phyloP scores from a whole-genome alignment of 1,140 invertebrate genomes.

The Zaprionus nigranus region DNA sequence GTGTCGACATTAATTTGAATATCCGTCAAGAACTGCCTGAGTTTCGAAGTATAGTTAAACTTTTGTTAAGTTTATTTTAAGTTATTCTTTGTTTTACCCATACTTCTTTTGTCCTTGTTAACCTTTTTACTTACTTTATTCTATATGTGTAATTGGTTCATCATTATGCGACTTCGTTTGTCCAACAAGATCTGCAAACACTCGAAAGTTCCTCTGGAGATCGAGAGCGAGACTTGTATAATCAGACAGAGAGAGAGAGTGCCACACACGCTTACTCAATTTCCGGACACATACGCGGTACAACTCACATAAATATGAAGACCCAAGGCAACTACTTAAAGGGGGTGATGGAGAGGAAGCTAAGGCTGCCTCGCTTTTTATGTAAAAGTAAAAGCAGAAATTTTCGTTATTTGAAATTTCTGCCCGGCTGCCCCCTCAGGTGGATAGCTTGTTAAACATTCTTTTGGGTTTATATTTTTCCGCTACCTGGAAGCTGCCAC shows the following conservation, averaged over 20 bases:
- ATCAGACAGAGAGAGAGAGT: slow-evolving; percentile 47
- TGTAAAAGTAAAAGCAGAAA: slow-evolving; percentile 72
- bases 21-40: not conserved
- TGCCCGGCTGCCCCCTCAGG: slow-evolving; percentile 63
- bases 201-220: slow-evolving; percentile 24
- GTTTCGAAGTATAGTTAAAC: not conserved
- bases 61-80: not conserved
- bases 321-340: not conserved
- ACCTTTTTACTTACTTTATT: slow-evolving; percentile 9
- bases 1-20: slow-evolving; percentile 20
- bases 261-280: not conserved
- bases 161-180: slow-evolving; percentile 18
- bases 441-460: slow-evolving; percentile 82
- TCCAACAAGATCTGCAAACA: slow-evolving; percentile 27
- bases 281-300: slow-evolving; percentile 12
- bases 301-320: slow-evolving; percentile 20
- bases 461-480: slow-evolving; percentile 56
- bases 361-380: slow-evolving; percentile 29
- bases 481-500: slow-evolving; percentile 1
- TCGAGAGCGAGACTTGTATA: slow-evolving; percentile 47
- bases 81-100: not conserved
- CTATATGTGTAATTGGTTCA: slow-evolving; percentile 23
- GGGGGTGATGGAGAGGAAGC: not conserved
- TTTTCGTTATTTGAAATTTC: slow-evolving; percentile 79
- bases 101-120: not conserved